phyloP scores from a whole-genome alignment of 2,113 vertebrate genomes.

The Atlantisia rogersi region DNA sequence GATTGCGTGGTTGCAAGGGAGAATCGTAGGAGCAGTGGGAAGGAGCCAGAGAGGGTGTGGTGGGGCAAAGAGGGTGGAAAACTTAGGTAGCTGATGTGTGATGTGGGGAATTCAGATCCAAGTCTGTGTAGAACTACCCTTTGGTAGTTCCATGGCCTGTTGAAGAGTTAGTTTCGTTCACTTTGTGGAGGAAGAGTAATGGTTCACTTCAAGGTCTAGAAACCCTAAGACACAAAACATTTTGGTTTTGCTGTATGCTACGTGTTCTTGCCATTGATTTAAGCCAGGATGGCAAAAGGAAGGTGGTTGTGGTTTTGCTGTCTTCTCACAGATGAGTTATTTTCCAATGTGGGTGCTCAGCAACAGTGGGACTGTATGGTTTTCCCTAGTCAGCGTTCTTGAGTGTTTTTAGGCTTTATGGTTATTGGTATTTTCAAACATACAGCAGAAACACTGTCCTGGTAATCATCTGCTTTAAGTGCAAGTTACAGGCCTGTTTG shows the following conservation, averaged over 20 bases:
- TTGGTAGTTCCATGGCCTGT: neutral
- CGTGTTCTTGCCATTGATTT: rapidly evolving
- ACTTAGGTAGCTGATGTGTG: rapidly evolving
- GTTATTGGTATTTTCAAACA: neutral
- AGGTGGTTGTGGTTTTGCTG: neutral
- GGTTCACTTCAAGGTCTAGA: neutral
- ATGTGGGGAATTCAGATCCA: neutral
- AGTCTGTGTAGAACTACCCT: neutral
- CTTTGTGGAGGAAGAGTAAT: neutral
- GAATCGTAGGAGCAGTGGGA: rapidly evolving
- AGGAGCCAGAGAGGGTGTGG: neutral
- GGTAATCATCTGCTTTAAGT: neutral
- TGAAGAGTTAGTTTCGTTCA: neutral
- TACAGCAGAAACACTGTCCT: neutral
- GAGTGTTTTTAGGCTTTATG: neutral
- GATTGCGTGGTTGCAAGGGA: neutral
- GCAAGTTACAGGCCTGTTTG: neutral
- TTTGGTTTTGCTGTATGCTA: neutral
- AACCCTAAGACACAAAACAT: neutral
- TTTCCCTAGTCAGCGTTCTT: neutral
- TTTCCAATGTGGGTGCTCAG: neutral
- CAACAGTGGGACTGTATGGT: neutral
- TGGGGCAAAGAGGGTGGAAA: neutral
- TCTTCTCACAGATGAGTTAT: neutral
- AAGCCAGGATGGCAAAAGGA: neutral